Evolutionary conservation across 30 jellyfish, hydroid and myxozoan genomes (phyloP).

Genomic region (Pseudorhiza aurosa): DNA sequence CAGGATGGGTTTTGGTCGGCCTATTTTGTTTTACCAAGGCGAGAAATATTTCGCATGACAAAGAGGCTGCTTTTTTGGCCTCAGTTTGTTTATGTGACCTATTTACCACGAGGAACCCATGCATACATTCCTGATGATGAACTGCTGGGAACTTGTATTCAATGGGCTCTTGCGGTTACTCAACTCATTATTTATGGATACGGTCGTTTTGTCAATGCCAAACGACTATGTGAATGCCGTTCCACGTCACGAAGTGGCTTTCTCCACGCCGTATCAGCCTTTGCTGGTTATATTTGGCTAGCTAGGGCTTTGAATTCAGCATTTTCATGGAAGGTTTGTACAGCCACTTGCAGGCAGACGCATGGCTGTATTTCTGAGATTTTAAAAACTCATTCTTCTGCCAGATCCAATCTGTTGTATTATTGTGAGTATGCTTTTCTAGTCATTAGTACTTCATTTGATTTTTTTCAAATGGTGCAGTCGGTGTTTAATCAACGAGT

Average conservation of each 20-base stretch:
- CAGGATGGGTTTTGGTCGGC: not conserved
- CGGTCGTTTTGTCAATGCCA: not conserved
- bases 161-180: conserved; percentile 4
- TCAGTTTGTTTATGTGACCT: not conserved
- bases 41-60: too few relatives aligned
- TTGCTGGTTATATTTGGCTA: not conserved
- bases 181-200: not conserved
- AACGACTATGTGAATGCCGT: not conserved
- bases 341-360: too few relatives aligned
- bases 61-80: too few relatives aligned
- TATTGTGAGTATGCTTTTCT: too few relatives aligned
- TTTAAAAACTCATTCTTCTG: not conserved
- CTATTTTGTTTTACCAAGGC: too few relatives aligned
- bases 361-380: not conserved
- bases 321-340: not conserved
- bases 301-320: not conserved
- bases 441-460: too few relatives aligned
- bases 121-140: conserved; percentile 1
- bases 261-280: conserved; percentile 15
- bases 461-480: too few relatives aligned
- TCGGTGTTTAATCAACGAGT: too few relatives aligned
- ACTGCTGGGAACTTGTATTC: conserved; percentile 18
- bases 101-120: not conserved
- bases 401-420: not conserved
- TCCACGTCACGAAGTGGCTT: conserved; percentile 11